phyloP scores from a whole-genome alignment of 2,888 invertebrate genomes.

The Helobdella robusta region DNA sequence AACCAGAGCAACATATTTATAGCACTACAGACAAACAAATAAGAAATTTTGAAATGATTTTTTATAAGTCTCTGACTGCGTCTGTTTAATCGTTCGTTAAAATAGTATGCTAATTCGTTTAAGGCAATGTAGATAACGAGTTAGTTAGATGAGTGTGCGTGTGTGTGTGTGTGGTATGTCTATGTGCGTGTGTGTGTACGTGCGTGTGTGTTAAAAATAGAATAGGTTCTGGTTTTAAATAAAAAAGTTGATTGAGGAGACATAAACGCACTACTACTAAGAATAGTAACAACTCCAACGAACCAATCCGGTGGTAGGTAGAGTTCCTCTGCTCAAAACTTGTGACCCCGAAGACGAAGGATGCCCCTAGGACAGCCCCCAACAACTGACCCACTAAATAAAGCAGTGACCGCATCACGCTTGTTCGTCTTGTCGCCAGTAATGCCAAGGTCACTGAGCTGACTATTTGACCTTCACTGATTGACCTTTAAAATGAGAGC shows the following conservation, averaged over 20 bases:
- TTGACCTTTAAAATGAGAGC: not conserved
- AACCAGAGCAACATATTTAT: too few relatives aligned
- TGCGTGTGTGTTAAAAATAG: too few relatives aligned
- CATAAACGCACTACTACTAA: not conserved
- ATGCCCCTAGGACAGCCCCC: slow-evolving; percentile 37
- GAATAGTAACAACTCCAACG: not conserved
- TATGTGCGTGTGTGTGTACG: too few relatives aligned
- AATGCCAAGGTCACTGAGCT: slow-evolving; percentile 44
- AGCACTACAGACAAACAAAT: too few relatives aligned
- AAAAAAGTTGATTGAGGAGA: not conserved
- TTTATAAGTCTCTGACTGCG: too few relatives aligned
- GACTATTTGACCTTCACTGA: slow-evolving; percentile 47
- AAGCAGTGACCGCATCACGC: slow-evolving; percentile 23
- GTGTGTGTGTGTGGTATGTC: too few relatives aligned
- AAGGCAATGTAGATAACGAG: not conserved
- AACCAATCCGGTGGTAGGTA: slow-evolving; percentile 15
- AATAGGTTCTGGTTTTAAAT: not conserved
- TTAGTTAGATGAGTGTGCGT: not conserved
- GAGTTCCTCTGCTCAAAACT: slow-evolving; percentile 8
- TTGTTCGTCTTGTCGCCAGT: slow-evolving; percentile 25
- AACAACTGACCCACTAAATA: slow-evolving; percentile 27
- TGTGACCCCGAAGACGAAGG: slow-evolving; percentile 28
- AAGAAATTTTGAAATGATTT: too few relatives aligned
- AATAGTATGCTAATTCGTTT: not conserved
- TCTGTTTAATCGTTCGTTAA: too few relatives aligned